These are phyloP conservation scores for Channallabes apus DNA, from an alignment of 2,797 vertebrate genomes.

Conservation along the genomic window DNA sequence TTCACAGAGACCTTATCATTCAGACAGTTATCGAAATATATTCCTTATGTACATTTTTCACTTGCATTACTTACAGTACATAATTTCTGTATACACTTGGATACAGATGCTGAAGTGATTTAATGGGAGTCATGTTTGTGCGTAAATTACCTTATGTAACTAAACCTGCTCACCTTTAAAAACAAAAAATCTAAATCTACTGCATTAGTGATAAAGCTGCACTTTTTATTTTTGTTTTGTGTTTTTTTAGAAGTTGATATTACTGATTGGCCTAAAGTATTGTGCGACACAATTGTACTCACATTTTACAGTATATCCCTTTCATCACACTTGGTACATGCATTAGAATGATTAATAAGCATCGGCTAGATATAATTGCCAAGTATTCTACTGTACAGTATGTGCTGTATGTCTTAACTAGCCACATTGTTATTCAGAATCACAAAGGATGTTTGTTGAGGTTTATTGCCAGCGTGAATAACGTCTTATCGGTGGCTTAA, in stretches of 20 bases:
- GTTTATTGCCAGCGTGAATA: neutral
- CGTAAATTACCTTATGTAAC: conserved; percentile 13
- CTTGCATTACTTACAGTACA: neutral
- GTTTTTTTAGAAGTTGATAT: neutral
- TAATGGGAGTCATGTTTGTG: neutral
- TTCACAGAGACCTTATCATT: neutral
- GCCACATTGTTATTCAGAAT: neutral
- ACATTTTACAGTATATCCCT: neutral
- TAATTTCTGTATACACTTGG: neutral
- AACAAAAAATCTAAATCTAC: neutral
- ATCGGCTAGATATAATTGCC: neutral
- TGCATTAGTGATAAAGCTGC: neutral
- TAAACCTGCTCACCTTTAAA: neutral
- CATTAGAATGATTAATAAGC: neutral
- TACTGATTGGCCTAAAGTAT: neutral
- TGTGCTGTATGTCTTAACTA: neutral
- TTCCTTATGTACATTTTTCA: neutral
- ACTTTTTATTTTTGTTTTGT: neutral
- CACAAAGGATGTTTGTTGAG: neutral
- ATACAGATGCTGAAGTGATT: neutral
- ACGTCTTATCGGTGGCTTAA: neutral
- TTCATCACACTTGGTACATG: neutral
- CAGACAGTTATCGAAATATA: neutral
- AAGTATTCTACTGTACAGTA: neutral
- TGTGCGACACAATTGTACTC: too few species aligned